Conservation (phyloP, 2,888 invertebrate species). For the Stenodema calcarata region DNA sequence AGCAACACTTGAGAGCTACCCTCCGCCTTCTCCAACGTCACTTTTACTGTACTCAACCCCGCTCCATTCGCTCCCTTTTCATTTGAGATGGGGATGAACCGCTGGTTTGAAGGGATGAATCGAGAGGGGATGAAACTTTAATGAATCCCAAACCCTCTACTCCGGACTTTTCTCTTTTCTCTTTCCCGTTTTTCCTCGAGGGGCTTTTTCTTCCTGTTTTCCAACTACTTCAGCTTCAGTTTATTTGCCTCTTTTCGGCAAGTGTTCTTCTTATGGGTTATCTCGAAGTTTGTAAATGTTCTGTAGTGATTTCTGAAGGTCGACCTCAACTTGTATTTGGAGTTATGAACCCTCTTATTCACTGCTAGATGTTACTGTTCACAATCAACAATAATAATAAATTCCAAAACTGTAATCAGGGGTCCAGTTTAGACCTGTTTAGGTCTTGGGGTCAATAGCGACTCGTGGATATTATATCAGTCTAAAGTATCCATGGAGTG, state of each 20-base stretch:
- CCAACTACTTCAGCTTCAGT: not conserved
- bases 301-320: too few relatives aligned
- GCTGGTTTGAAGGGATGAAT: not conserved
- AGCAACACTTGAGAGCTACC: constrained; percentile 40
- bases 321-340: too few relatives aligned
- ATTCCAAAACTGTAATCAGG: too few relatives aligned
- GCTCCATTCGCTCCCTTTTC: not conserved
- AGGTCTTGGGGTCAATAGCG: too few relatives aligned
- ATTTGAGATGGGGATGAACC: constrained; percentile 7
- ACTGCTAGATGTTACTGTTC: too few relatives aligned
- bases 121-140: constrained; percentile 31
- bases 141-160: constrained; percentile 37
- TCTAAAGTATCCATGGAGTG: too few relatives aligned
- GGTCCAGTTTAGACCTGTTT: too few relatives aligned
- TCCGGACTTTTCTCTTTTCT: not conserved
- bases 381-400: too few relatives aligned
- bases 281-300: too few relatives aligned
- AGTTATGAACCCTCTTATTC: too few relatives aligned
- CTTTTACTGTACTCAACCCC: constrained; percentile 16
- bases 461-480: too few relatives aligned
- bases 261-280: too few relatives aligned
- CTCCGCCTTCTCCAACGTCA: not conserved
- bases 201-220: not conserved
- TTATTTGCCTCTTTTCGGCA: not conserved
- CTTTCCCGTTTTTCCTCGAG: not conserved